These are phyloP conservation scores for Heteractis magnifica DNA, from an alignment of 92 coral and sea anemone genomes.

Conservation along the genomic window DNA sequence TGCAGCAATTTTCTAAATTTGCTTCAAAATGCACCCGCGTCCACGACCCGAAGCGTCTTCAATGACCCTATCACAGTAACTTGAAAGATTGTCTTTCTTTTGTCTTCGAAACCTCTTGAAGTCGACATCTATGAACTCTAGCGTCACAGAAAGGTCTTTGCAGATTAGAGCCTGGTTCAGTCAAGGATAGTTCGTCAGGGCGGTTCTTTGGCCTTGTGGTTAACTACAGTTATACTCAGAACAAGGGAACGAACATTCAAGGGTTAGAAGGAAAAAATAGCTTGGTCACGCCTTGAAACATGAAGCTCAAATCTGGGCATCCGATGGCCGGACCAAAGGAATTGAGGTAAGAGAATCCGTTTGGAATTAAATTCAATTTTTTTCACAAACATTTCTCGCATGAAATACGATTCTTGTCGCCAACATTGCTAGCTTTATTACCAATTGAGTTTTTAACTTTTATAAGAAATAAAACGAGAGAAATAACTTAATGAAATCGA, in stretches of 20 bases:
- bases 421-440: too few species aligned
- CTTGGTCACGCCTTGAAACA: constrained; percentile 9
- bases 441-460: too few species aligned
- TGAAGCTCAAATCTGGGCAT: not conserved
- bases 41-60: not conserved
- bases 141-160: not conserved
- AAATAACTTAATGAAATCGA: too few species aligned
- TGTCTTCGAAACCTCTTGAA: constrained; percentile 5
- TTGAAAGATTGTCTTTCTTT: constrained; percentile 23
- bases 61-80: constrained; percentile 18
- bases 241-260: not conserved
- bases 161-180: not conserved
- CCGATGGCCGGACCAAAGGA: not conserved
- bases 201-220: not conserved
- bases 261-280: not conserved
- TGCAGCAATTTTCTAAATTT: not conserved
- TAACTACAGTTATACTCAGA: not conserved
- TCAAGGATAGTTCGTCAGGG: not conserved
- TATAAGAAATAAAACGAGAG: too few species aligned
- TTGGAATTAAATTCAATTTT: not conserved
- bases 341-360: not conserved
- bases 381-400: not conserved
- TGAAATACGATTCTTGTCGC: not conserved
- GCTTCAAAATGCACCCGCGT: not conserved
- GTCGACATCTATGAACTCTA: constrained; percentile 20